Evolutionary conservation across 2,888 invertebrate genomes (phyloP), one percentile per base, ranked within the genome.

Genomic region (Villa cingulata): DNA sequence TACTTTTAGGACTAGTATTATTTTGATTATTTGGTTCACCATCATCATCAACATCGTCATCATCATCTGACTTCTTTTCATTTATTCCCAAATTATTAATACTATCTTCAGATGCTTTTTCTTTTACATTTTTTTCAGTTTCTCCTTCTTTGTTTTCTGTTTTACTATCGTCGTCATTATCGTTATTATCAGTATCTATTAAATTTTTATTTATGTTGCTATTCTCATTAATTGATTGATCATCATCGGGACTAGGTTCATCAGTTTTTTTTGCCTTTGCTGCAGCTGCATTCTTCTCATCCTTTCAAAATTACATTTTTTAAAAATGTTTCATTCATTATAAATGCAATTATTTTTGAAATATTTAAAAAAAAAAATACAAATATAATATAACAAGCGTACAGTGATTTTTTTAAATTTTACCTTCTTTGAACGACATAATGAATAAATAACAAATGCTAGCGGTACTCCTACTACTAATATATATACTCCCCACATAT

Each of bases 401-500:
- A 6, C 23, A 6, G 7, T 4, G 5, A 23, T 23, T 36, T 36
- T 16, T 2, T 16, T 36, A 16, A 16, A 12, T 4, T 34, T 73
- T 71, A 80, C 80, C 72, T 75, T 66, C 48, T 61, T 68, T 17
- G 66, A 55, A 51, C 75, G 76, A 71, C 86, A 91, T 74, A 88
- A 89, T 65, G 82, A 79, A 70, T 88, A 89, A 59, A 88, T 75
- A 62, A 85, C 65, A 59, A 86, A 72, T 46, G 87, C 81, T 61
- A 94, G 74, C 43, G 92, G 80, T 49, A 91, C 70, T 61, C 87
- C 83, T 60, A 84, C 70, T 49, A 80, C 77, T 55, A 92, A 70
- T 60, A 90, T 76, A 71, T 85, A 85, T 46, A 90, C 81, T 42
- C 80, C 88, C 84, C 89, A 95, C 60, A 92, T 74, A 84, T 90